Evolutionary conservation across 2,113 vertebrate genomes (phyloP).

Genomic region (Dromaius novaehollandiae): DNA sequence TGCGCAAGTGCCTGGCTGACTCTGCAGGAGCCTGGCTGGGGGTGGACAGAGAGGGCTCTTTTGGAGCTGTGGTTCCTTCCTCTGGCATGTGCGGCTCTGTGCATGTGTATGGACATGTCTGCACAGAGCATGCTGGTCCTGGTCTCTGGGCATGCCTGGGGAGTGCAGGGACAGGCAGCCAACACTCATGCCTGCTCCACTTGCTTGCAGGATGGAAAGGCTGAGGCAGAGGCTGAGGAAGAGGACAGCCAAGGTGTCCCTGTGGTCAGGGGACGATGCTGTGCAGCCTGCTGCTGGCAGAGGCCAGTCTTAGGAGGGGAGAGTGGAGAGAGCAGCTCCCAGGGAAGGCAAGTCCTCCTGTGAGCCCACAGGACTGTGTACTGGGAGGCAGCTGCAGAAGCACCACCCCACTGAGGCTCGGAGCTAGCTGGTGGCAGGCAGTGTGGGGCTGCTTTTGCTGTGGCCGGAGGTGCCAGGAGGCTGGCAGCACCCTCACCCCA

Average conservation of each 20-base stretch:
- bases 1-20: no score
- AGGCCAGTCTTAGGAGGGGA: rapidly evolving
- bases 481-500: not conserved
- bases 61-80: no score
- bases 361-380: no score
- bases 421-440: not conserved
- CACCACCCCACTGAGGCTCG: not conserved
- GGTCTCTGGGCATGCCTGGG: not conserved
- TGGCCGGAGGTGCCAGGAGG: not conserved
- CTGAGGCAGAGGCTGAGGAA: not conserved
- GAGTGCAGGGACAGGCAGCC: not conserved
- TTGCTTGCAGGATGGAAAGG: not conserved
- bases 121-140: no score
- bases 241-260: not conserved
- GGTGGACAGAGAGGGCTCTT: no score
- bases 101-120: no score
- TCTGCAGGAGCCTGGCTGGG: no score
- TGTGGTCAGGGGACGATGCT: not conserved
- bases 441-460: not conserved
- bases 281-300: not conserved
- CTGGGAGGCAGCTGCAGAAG: not conserved
- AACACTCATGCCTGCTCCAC: not conserved
- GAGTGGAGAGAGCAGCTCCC: not conserved
- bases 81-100: no score
- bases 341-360: not conserved